Conservation (phyloP, 2,888 invertebrate genomes). For the Gari tellinella region DNA sequence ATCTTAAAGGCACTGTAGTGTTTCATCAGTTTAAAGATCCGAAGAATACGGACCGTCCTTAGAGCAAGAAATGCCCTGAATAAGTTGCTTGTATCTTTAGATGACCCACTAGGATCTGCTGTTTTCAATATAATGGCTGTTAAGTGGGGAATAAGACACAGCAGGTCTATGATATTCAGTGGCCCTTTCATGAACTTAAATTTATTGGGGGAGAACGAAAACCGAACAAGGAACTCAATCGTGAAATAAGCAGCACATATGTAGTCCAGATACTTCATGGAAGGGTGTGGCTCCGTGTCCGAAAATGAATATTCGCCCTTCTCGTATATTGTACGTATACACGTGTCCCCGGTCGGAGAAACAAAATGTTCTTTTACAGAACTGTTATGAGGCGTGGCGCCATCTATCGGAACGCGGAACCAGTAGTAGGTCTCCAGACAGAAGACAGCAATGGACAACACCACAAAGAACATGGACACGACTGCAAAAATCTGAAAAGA, state of each 20-base stretch:
- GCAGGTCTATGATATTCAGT: slow-evolving; percentile 81
- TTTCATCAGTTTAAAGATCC: slow-evolving; percentile 84
- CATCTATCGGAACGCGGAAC: slow-evolving; percentile 76
- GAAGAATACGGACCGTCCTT: slow-evolving; percentile 79
- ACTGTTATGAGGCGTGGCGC: slow-evolving; percentile 53
- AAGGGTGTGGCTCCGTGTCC: slow-evolving; percentile 75
- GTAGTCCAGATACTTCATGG: slow-evolving; percentile 79
- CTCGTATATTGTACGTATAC: slow-evolving; percentile 48
- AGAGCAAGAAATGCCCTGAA: slow-evolving; percentile 77
- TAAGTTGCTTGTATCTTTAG: slow-evolving; percentile 68
- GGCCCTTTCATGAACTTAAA: slow-evolving; percentile 73
- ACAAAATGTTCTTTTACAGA: slow-evolving; percentile 44
- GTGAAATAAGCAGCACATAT: slow-evolving; percentile 79
- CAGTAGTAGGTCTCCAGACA: slow-evolving; percentile 81
- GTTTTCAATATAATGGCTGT: slow-evolving; percentile 77
- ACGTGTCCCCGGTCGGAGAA: slow-evolving; percentile 62
- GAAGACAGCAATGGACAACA: slow-evolving; percentile 81
- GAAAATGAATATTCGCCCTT: slow-evolving; percentile 53
- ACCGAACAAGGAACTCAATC: slow-evolving; percentile 74
- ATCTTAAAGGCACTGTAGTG: slow-evolving; percentile 84
- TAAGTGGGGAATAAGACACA: slow-evolving; percentile 81
- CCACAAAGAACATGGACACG: slow-evolving; percentile 82
- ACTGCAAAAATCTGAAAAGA: slow-evolving; percentile 78
- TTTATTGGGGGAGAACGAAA: slow-evolving; percentile 75
- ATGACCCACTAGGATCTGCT: slow-evolving; percentile 67